Percentiles rank a stretch among this genome's conserved stretches.
Conservation (phyloP, 2,113 vertebrate genomes). For the Petrocephalus microphthalmus region DNA sequence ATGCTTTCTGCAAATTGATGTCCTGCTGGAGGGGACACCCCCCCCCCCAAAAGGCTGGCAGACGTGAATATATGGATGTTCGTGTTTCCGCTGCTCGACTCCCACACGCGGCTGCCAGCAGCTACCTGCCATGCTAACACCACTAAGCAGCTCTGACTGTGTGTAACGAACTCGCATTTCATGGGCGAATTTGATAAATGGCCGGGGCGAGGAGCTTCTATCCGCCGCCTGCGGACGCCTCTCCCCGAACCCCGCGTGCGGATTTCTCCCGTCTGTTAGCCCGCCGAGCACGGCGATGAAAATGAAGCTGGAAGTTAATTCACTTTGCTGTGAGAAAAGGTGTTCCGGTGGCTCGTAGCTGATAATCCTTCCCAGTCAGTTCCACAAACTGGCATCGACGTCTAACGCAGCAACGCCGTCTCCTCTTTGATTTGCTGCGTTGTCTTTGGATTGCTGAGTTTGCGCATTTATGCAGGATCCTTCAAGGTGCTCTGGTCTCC, state of each 20-base stretch:
- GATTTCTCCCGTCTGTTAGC: background rate
- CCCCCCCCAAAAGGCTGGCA: conserved; percentile 20
- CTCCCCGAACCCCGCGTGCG: background rate
- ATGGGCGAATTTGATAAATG: conserved; percentile 37
- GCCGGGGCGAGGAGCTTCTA: conserved; percentile 29
- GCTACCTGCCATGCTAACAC: conserved; percentile 31
- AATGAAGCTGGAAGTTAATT: conserved; percentile 16
- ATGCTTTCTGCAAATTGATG: conserved; percentile 42
- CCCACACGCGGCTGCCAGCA: conserved; percentile 15
- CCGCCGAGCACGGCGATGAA: background rate
- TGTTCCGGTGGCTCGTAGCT: background rate
- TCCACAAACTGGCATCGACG: background rate
- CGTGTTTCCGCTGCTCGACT: conserved; percentile 24
- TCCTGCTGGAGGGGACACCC: conserved; percentile 36
- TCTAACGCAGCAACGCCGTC: background rate
- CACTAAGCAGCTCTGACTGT: conserved; percentile 40
- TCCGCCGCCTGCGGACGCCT: conserved; percentile 20
- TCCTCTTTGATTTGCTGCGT: background rate
- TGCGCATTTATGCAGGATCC: background rate
- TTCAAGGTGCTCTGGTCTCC: background rate
- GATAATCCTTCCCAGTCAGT: background rate
- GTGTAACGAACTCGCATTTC: conserved; percentile 27
- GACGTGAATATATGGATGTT: conserved; percentile 27
- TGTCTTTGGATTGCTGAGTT: background rate
- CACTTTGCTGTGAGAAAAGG: background rate